Percentiles rank a stretch among this genome's conserved stretches.
These are phyloP conservation scores for Choreutis nemorana DNA, from an alignment of 2,888 invertebrate species.

Conservation along the genomic window DNA sequence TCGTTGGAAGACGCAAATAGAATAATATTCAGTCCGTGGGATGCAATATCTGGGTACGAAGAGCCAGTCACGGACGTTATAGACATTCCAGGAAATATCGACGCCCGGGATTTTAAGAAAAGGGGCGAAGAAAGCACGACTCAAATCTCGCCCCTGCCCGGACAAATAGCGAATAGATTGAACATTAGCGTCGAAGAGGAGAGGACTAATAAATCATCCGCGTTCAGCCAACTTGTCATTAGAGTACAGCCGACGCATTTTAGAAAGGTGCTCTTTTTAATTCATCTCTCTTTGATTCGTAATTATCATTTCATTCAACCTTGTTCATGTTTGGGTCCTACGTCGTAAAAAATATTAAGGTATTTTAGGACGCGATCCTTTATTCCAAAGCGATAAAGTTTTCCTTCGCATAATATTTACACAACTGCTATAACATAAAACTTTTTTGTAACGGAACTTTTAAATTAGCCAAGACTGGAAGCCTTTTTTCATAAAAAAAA, in stretches of 20 bases:
- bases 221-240: constrained; percentile 58
- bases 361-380: no score
- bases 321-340: no score
- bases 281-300: no score
- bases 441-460: no score
- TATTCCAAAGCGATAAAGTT: no score
- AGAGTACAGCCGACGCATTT: constrained; percentile 58
- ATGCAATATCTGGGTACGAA: constrained; percentile 52
- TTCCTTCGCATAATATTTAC: no score
- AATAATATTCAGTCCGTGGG: constrained; percentile 64
- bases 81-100: constrained; percentile 52
- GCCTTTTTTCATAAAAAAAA: no score
- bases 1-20: constrained; percentile 61
- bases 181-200: constrained; percentile 54
- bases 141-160: constrained; percentile 27
- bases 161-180: constrained; percentile 51
- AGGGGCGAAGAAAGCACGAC: constrained; percentile 32
- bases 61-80: constrained; percentile 51
- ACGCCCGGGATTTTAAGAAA: constrained; percentile 33
- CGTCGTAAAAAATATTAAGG: no score
- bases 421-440: no score
- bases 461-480: no score
- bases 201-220: constrained; percentile 57
- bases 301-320: no score
- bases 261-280: no score